Evolutionary conservation across 2,113 vertebrate species (phyloP).

Genomic region (Vireo altiloquus): DNA sequence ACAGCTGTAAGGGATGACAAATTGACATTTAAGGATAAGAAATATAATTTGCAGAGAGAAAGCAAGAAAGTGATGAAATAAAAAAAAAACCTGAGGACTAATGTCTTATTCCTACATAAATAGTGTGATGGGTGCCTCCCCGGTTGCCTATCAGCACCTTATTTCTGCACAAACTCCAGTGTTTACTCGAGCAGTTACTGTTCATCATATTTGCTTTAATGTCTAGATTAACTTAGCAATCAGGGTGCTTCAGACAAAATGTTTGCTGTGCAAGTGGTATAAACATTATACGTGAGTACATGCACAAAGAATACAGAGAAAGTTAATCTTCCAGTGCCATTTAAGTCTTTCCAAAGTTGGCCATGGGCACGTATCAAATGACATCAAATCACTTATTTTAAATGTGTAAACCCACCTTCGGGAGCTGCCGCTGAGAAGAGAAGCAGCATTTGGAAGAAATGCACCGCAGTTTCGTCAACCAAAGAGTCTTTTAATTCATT

Average conservation of each 20-base stretch:
- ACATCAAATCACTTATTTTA: background rate
- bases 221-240: slow-evolving; percentile 46
- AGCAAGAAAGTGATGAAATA: slow-evolving; percentile 24
- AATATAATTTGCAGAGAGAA: background rate
- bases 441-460: background rate
- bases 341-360: background rate
- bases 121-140: slow-evolving; percentile 50
- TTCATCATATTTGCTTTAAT: slow-evolving; percentile 46
- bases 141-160: slow-evolving; percentile 39
- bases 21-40: slow-evolving; percentile 50
- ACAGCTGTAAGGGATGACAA: slow-evolving; percentile 18
- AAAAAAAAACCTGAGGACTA: slow-evolving; percentile 47
- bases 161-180: slow-evolving; percentile 60
- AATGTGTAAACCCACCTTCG: background rate
- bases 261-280: slow-evolving; percentile 11
- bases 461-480: background rate
- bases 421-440: background rate
- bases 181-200: slow-evolving; percentile 51
- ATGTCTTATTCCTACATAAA: slow-evolving; percentile 51
- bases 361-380: background rate
- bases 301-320: background rate
- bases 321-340: background rate
- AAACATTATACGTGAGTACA: background rate
- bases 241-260: slow-evolving; percentile 49
- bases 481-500: background rate